Evolutionary conservation across 2,113 vertebrate species (phyloP).

Genomic region (Odontophorus gujanensis): DNA sequence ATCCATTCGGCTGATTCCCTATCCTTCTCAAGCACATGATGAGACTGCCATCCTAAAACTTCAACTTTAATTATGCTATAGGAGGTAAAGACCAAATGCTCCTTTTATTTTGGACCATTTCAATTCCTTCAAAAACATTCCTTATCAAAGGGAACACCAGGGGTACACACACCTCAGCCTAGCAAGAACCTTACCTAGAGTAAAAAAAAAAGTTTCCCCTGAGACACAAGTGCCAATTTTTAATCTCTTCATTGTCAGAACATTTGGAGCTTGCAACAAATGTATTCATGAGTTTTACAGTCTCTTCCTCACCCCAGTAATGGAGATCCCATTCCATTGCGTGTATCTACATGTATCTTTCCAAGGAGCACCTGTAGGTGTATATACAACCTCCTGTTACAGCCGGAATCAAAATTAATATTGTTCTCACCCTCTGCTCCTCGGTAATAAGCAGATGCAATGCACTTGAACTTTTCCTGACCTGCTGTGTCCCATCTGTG

Average conservation of each 20-base stretch:
- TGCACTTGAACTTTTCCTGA: slow-evolving; percentile 96
- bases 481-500: slow-evolving; percentile 95
- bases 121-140: not conserved
- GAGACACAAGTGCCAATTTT: not conserved
- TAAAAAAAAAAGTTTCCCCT: not conserved
- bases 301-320: not conserved
- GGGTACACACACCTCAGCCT: not conserved
- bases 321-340: not conserved
- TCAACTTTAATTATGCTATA: not conserved
- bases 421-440: slow-evolving; percentile 87
- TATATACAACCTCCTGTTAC: not conserved
- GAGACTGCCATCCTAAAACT: not conserved
- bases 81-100: not conserved
- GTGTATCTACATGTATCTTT: not conserved
- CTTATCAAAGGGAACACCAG: not conserved
- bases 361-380: not conserved
- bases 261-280: not conserved
- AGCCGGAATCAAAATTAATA: not conserved
- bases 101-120: not conserved
- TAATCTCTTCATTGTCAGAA: not conserved
- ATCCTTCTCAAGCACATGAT: not conserved
- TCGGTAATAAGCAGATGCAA: slow-evolving; percentile 91
- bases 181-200: not conserved
- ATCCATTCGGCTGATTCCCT: not conserved
- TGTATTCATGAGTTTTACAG: not conserved